Evolutionary conservation across 1,140 invertebrate genomes (phyloP).

Genomic region (Hormaphis cornu): DNA sequence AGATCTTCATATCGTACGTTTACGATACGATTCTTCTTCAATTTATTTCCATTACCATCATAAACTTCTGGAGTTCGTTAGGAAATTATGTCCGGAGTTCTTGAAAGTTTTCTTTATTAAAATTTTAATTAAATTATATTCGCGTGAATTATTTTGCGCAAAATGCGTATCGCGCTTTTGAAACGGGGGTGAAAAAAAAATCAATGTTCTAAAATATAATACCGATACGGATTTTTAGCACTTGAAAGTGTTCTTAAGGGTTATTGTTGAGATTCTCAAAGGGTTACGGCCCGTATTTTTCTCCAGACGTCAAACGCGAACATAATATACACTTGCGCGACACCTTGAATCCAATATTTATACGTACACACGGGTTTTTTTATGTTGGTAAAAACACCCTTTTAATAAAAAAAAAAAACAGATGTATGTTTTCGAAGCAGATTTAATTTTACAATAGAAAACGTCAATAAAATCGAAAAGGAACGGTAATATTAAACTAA

Average conservation of each 20-base stretch:
- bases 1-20: too few species aligned
- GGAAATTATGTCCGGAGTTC: background rate
- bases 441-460: too few species aligned
- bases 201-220: background rate
- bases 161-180: background rate
- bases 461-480: too few species aligned
- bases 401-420: too few species aligned
- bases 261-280: background rate
- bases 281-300: background rate
- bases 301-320: background rate
- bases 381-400: too few species aligned
- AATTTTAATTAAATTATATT: slow-evolving; percentile 12
- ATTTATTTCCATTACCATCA: background rate
- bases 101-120: slow-evolving; percentile 13
- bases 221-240: background rate
- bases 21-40: too few species aligned
- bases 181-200: background rate
- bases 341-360: too few species aligned
- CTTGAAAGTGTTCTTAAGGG: background rate
- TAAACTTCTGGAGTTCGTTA: background rate
- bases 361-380: too few species aligned
- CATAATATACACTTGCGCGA: too few species aligned
- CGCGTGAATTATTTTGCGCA: background rate
- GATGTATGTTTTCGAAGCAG: too few species aligned
- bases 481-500: too few species aligned